Evolutionary conservation across 2,113 vertebrate species (phyloP).

Genomic region (Microcebus murinus): DNA sequence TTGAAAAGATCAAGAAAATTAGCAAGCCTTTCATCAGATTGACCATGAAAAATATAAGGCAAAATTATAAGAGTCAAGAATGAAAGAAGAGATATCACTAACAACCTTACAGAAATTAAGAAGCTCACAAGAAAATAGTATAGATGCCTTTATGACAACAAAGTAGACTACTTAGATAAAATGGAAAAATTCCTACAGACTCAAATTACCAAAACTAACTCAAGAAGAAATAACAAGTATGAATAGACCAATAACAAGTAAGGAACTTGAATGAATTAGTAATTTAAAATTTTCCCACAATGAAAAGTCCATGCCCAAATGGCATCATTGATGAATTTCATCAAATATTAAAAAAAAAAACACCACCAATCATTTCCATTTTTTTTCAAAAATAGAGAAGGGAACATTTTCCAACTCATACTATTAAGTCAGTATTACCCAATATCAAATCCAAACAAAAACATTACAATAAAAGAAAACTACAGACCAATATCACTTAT

Average conservation of each 20-base stretch:
- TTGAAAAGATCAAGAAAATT: not conserved
- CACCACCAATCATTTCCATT: not conserved
- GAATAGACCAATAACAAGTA: not conserved
- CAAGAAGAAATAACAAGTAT: constrained; percentile 14
- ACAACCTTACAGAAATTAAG: not conserved
- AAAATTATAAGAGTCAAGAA: constrained; percentile 16
- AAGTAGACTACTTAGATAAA: not conserved
- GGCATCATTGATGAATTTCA: not conserved
- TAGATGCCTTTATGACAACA: not conserved
- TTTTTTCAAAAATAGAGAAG: not conserved
- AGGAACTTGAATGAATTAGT: not conserved
- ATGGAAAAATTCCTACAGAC: not conserved
- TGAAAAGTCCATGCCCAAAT: not conserved
- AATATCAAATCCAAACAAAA: not conserved
- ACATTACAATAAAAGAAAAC: not conserved
- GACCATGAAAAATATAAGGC: not conserved
- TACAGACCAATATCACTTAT: not conserved
- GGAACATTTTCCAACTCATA: not conserved
- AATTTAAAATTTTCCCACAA: not conserved
- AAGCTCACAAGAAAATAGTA: not conserved
- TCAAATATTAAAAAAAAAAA: not conserved
- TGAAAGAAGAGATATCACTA: not conserved
- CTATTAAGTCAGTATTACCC: not conserved
- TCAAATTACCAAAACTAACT: not conserved
- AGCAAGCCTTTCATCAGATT: not conserved